These are phyloP conservation scores for Pammene aurita DNA, from an alignment of 2,888 invertebrate species.

Conservation along the genomic window DNA sequence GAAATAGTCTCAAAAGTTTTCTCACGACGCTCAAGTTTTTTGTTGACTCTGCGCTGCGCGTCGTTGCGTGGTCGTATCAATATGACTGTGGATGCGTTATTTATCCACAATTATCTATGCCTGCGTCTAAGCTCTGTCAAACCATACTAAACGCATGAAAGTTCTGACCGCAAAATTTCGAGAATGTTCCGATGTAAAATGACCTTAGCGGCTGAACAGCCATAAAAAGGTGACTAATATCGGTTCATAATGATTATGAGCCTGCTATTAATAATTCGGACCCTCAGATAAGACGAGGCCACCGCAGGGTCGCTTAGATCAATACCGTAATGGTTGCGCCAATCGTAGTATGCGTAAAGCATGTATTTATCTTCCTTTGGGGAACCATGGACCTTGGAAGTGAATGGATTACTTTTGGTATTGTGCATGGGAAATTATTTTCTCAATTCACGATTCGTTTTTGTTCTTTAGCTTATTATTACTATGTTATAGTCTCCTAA, in stretches of 20 bases:
- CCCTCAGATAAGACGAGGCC: slow-evolving; percentile 38
- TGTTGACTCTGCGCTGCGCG: no score
- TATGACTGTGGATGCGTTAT: no score
- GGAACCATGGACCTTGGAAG: slow-evolving; percentile 16
- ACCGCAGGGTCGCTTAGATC: slow-evolving; percentile 34
- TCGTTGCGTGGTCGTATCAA: no score
- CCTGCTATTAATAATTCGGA: slow-evolving; percentile 31
- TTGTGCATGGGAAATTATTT: background rate
- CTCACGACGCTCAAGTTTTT: no score
- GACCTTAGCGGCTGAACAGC: background rate
- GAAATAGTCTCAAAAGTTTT: no score
- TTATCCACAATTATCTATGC: no score
- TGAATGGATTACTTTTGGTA: slow-evolving; percentile 24
- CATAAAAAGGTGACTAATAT: slow-evolving; percentile 19
- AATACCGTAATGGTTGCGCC: slow-evolving; percentile 29
- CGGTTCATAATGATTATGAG: slow-evolving; percentile 27
- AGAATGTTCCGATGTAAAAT: background rate
- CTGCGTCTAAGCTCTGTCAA: no score
- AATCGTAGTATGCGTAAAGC: slow-evolving; percentile 38
- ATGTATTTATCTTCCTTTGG: slow-evolving; percentile 35
- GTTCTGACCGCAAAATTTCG: no score
- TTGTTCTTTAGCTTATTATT: background rate
- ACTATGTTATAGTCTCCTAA: no score
- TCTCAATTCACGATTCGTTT: background rate
- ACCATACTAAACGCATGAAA: no score